These are phyloP conservation scores for Andricus quercusramuli DNA, from an alignment of 2,888 invertebrate genomes.

Conservation along the genomic window DNA sequence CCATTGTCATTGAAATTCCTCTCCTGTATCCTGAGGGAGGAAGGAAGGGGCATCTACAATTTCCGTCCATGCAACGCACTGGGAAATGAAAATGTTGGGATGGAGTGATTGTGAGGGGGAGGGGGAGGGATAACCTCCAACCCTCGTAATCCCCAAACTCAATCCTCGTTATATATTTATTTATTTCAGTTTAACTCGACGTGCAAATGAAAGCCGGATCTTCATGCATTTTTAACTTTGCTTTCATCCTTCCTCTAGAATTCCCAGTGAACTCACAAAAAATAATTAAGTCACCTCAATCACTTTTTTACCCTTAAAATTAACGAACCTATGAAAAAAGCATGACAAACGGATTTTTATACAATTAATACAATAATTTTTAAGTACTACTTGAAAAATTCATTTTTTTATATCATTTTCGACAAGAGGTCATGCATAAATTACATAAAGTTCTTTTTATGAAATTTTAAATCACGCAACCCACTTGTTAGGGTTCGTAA, in stretches of 20 bases:
- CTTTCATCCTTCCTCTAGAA: neutral
- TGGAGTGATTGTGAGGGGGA: conserved; percentile 43
- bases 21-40: conserved; percentile 51
- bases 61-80: conserved; percentile 65
- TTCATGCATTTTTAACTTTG: conserved; percentile 40
- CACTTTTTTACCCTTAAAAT: neutral
- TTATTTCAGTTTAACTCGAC: conserved; percentile 78
- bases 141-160: conserved; percentile 75
- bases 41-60: conserved; percentile 70
- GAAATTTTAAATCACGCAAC: too few species aligned
- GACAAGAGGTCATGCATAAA: too few species aligned
- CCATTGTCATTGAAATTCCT: conserved; percentile 76
- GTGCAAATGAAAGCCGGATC: conserved; percentile 71
- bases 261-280: neutral
- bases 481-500: too few species aligned
- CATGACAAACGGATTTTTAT: too few species aligned
- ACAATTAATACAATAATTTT: too few species aligned
- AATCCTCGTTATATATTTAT: conserved; percentile 79
- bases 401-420: too few species aligned
- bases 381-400: too few species aligned
- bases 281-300: neutral
- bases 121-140: conserved; percentile 55
- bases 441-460: too few species aligned
- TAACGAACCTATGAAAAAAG: neutral
- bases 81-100: conserved; percentile 41